phyloP scores from a whole-genome alignment of 2,113 vertebrate species.

The Melanocharis versteri region DNA sequence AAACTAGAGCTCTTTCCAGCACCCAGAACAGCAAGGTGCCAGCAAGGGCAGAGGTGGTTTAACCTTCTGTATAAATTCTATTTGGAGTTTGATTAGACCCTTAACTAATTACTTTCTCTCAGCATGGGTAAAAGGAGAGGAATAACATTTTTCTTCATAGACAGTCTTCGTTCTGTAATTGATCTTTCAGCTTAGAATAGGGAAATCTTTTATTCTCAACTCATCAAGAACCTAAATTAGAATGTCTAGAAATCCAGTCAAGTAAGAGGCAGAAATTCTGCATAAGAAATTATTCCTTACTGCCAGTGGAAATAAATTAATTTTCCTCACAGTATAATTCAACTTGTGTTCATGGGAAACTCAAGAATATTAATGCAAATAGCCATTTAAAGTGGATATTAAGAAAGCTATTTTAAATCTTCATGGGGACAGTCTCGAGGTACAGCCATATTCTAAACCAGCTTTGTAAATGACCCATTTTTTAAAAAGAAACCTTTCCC shows the following conservation, averaged over 20 bases:
- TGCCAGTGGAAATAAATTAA: conserved; percentile 15
- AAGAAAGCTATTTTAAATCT: not conserved
- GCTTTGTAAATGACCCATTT: not conserved
- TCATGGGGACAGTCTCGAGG: not conserved
- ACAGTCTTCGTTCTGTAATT: conserved; percentile 40
- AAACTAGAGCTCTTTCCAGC: not conserved
- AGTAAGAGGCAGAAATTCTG: conserved; percentile 23
- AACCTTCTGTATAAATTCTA: not conserved
- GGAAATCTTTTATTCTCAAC: conserved; percentile 36
- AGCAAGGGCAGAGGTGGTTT: not conserved
- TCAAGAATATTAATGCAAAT: conserved; percentile 29
- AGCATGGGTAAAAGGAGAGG: not conserved
- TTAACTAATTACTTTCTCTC: not conserved
- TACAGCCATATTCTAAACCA: not conserved
- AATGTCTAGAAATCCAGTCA: conserved; percentile 35
- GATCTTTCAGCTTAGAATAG: conserved; percentile 15
- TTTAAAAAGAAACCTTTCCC: not conserved
- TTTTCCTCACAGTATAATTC: conserved; percentile 30
- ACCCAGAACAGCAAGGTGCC: not conserved
- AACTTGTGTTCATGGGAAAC: not conserved
- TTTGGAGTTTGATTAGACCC: not conserved
- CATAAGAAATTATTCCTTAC: conserved; percentile 16
- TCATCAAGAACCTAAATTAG: conserved; percentile 24
- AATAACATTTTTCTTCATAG: conserved; percentile 35
- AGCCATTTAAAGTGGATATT: not conserved